Base-by-base conservation (phyloP, 2,888 invertebrate species). In the Cacoxenus indagator region DNA sequence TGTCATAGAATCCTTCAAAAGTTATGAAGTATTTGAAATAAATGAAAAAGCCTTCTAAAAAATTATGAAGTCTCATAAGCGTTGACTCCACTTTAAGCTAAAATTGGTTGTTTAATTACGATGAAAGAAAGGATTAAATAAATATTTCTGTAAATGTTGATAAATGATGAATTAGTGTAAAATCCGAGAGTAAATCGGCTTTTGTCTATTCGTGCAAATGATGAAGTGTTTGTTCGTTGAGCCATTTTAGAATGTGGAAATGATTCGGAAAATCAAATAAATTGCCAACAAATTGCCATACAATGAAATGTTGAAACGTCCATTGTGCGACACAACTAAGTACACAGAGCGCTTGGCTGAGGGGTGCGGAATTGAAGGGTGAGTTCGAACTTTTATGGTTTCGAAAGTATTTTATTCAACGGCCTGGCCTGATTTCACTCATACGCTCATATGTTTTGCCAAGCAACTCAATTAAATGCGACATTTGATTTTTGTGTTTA, bases 191-290 rank as follows among this genome's bases (percentile, higher is more conserved):
- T 51, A 51, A 51, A 22, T 51, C 22, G n/a, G 17, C 4, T 4
- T 48, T 14, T 48, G n/a, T n/a, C 17, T 19, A 19, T 48, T 17
- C 8, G 17, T 48, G 48, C 27, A 0, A 55, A 55, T n/a, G n/a
- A 55, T 27, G 8, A n/a, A 22, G 27, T 26, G 26, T 55, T 55
- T 29, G 55, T 55, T 26, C 55, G n/a, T 9, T 27, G 4, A 57
- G 29, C 27, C 57, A 8, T 57, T 57, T 27, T 17, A n/a, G n/a
- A 57, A 29, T 55, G 14, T 55, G 14, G 27, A 57, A 55, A 29
- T 29, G 57, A 29, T 17, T 27, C 57, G 29, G 57, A 57, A 57
- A 57, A 29, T 27, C 26, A 57, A 57, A 57, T 57, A 29, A 57
- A 57, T 57, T 57, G 24, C 51, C 22, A 51, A 51, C 22, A 22